Evolutionary conservation across 1,140 invertebrate genomes (phyloP), one percentile per base, ranked within the genome.

Genomic region (Caenorhabditis inopinata): DNA sequence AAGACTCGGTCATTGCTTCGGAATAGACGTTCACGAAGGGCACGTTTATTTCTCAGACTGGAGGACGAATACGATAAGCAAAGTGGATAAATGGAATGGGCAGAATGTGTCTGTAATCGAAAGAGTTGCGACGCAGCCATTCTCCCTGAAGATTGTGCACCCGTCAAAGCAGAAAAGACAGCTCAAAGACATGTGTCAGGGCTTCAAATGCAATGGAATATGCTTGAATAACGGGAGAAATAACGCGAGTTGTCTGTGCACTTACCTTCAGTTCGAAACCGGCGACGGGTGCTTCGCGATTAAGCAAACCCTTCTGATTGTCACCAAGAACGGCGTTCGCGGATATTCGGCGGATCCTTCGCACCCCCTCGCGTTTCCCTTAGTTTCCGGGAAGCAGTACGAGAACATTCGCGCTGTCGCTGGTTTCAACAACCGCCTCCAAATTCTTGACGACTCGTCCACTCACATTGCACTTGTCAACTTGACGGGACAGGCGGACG

Each of bases 11-110:
- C 95, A 96, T 90, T 93, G 95, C 23, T 96, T 96, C 90, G 93
- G 94, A 25, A 91, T 96, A 74, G 92, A 93, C 38, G 91, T 95
- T 53, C 96, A 94, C 92, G 94, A 93, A 87, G 93, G 93, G 86
- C 92, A 92, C 86, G 91, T 96, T 18, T 96, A 94, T 89, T 96
- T 94, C 94, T 94, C 93, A 21, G 95, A 96, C 90, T 96, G 94
- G 95, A 93, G 94, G 89, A 93, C 93, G 27, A 94, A 94, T 89
- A 92, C 92, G n/a, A 91, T 96, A 14, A 92, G 94, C 73, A 89
- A 90, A 86, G 91, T 92, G 1, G 92, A 92, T 86, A 93, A 93
- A 87, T 92, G 91, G 89, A 92, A 92, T 88, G 92, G 92, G 2
- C 89, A 90, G 2, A 89, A 92, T 84, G 89, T 92, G 0, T 87